phyloP scores from a whole-genome alignment of 2,113 vertebrate genomes.

The Pandion haliaetus region DNA sequence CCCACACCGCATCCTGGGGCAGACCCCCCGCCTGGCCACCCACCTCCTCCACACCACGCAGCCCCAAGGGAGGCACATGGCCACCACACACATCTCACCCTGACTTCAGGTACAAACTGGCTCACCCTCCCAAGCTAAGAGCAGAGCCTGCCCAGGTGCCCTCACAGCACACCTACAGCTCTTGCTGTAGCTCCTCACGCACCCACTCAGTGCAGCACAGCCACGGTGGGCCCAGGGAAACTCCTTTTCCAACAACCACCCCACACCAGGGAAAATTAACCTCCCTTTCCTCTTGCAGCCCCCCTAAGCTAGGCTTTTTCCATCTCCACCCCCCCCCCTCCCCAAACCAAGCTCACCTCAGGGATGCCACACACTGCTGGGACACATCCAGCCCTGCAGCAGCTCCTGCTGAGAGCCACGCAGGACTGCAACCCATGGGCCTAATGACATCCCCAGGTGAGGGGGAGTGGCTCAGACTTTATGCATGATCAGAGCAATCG shows the following conservation, averaged over 20 bases:
- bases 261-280: neutral
- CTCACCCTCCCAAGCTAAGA: neutral
- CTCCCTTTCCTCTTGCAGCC: neutral
- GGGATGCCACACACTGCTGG: rapidly evolving
- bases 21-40: neutral
- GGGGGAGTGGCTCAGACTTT: neutral
- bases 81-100: neutral
- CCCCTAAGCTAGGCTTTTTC: neutral
- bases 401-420: rapidly evolving
- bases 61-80: neutral
- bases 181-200: neutral
- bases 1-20: neutral
- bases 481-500: neutral
- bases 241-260: neutral
- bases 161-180: neutral
- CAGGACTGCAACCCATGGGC: rapidly evolving
- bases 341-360: neutral
- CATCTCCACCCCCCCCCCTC: neutral
- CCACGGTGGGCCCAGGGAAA: rapidly evolving
- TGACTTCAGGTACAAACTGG: neutral
- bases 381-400: neutral
- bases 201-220: neutral
- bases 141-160: neutral
- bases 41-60: rapidly evolving
- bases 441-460: rapidly evolving